phyloP scores from a whole-genome alignment of 2,888 invertebrate genomes.

The Leptinotarsa peninsularis region DNA sequence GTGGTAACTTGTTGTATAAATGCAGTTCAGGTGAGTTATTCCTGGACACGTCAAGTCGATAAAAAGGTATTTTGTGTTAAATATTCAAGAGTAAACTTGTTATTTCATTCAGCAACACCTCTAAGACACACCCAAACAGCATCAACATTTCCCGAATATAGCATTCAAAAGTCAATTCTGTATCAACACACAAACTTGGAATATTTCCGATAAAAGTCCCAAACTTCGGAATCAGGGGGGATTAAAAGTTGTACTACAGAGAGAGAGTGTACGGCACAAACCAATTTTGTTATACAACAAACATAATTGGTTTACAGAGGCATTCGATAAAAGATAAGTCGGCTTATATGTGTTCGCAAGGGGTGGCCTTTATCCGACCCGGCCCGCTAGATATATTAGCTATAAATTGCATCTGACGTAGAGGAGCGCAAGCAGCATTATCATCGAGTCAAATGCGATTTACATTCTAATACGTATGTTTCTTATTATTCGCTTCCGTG shows the following conservation, averaged over 20 bases:
- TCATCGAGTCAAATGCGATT: conserved; percentile 49
- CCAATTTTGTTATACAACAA: conserved; percentile 43
- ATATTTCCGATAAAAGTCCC: background rate
- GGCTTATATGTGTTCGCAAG: conserved; percentile 45
- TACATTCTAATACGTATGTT: conserved; percentile 44
- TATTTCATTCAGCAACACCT: too few relatives aligned
- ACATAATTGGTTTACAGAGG: conserved; percentile 53
- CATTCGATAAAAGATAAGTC: conserved; percentile 52
- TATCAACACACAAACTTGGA: background rate
- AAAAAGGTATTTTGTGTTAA: too few relatives aligned
- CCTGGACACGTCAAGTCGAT: too few relatives aligned
- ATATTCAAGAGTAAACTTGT: too few relatives aligned
- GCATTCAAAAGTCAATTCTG: background rate
- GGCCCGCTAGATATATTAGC: conserved; percentile 56
- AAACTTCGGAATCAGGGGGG: background rate
- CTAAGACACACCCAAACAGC: too few relatives aligned
- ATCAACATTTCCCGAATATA: background rate
- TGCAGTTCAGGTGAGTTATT: too few relatives aligned
- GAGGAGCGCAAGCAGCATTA: conserved; percentile 40
- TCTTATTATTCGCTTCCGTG: conserved; percentile 40
- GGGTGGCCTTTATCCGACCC: conserved; percentile 44
- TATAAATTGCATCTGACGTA: conserved; percentile 58
- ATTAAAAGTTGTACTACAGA: conserved; percentile 15
- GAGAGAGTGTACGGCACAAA: background rate
- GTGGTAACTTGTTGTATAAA: rapidly evolving